phyloP scores from a whole-genome alignment of 2,888 invertebrate genomes.

The Dasypolia templi region DNA sequence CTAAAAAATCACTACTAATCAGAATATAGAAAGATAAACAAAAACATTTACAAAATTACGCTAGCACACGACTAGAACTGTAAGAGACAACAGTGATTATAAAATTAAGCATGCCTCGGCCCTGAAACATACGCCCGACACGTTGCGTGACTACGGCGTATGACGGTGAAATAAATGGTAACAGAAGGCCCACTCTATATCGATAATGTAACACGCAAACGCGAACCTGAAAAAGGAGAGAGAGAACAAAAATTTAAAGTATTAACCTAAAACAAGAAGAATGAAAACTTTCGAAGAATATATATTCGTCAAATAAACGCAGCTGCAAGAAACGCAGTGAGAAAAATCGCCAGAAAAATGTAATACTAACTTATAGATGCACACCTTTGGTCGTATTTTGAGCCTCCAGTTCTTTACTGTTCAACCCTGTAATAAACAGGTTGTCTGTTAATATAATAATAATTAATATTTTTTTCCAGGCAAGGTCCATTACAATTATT shows the following conservation, averaged over 20 bases:
- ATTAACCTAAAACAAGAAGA: neutral
- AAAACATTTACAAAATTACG: slow-evolving; percentile 19
- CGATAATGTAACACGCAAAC: neutral
- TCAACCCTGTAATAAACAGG: no score
- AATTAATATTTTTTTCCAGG: no score
- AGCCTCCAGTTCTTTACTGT: neutral
- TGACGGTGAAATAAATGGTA: slow-evolving; percentile 4
- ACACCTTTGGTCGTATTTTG: neutral
- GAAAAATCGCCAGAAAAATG: no score
- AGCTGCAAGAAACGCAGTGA: neutral
- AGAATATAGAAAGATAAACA: no score
- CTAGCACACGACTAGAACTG: slow-evolving; percentile 19
- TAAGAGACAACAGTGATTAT: slow-evolving; percentile 57
- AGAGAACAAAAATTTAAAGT: neutral
- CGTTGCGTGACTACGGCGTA: slow-evolving; percentile 61
- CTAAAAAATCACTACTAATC: no score
- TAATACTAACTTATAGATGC: neutral
- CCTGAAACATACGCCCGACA: slow-evolving; percentile 59
- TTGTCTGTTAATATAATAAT: no score
- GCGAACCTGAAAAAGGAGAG: neutral
- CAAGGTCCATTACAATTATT: no score
- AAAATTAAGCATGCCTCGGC: slow-evolving; percentile 65
- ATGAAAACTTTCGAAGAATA: neutral
- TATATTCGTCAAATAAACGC: no score
- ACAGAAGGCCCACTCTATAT: slow-evolving; percentile 23